Conservation (phyloP, 2,888 invertebrate genomes). For the Carcina quercana region DNA sequence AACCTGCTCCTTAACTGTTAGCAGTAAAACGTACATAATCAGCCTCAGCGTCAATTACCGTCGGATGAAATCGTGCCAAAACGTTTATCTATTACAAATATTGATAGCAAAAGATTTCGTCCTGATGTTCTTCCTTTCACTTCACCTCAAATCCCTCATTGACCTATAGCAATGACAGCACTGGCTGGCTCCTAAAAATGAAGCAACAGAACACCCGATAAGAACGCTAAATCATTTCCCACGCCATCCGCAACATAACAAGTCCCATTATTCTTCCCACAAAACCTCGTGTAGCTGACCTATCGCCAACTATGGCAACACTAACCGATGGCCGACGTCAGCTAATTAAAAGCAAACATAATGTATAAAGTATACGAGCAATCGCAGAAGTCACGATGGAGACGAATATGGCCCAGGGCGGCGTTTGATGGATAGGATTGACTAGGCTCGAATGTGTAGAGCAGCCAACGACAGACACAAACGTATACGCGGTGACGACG, state of each 20-base stretch:
- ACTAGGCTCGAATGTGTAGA: conserved; percentile 32
- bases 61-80: no score
- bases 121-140: no score
- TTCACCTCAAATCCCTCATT: no score
- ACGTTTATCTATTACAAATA: no score
- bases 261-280: conserved; percentile 33
- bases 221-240: conserved; percentile 54
- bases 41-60: no score
- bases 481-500: no score
- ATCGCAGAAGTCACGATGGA: conserved; percentile 57
- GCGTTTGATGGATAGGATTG: conserved; percentile 52
- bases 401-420: conserved; percentile 48
- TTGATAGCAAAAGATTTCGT: no score
- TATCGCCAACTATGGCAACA: conserved; percentile 32
- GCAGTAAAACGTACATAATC: no score
- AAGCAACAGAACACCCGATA: no score
- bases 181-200: no score
- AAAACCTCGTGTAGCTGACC: conserved; percentile 25
- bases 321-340: conserved; percentile 37
- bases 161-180: neutral
- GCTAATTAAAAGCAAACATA: conserved; percentile 67
- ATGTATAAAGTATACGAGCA: conserved; percentile 39
- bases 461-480: conserved; percentile 10
- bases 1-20: no score
- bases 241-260: conserved; percentile 34